phyloP scores from a whole-genome alignment of 2,888 invertebrate genomes.

The Entomobrya proxima region DNA sequence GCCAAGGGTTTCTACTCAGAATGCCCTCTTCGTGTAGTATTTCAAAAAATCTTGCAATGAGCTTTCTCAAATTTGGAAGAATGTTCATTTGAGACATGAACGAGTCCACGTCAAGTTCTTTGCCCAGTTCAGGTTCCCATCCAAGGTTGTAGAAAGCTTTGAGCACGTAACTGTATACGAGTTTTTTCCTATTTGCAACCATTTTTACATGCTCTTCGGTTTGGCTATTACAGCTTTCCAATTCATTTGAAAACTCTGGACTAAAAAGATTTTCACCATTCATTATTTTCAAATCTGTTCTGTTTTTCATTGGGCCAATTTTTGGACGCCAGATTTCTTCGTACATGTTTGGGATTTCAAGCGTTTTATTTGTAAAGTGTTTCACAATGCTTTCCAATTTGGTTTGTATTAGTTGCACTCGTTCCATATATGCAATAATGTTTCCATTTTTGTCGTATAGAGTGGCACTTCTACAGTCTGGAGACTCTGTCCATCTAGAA shows the following conservation, averaged over 20 bases:
- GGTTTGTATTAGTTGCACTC: conserved; percentile 61
- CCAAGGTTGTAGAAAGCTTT: conserved; percentile 54
- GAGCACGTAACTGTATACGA: conserved; percentile 13
- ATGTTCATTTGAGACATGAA: conserved; percentile 48
- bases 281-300: conserved; percentile 12
- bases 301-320: conserved; percentile 30
- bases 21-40: conserved; percentile 59
- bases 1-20: background rate
- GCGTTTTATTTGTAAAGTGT: conserved; percentile 35
- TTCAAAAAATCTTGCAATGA: conserved; percentile 48
- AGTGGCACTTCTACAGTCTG: conserved; percentile 20
- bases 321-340: conserved; percentile 61
- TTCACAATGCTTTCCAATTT: conserved; percentile 44
- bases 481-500: conserved; percentile 9
- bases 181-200: conserved; percentile 1
- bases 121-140: conserved; percentile 20
- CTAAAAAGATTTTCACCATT: conserved; percentile 19
- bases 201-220: background rate
- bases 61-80: background rate
- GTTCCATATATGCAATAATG: conserved; percentile 54
- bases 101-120: background rate
- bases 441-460: conserved; percentile 7
- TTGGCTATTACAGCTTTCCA: background rate
- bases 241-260: conserved; percentile 8
- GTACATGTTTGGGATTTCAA: conserved; percentile 47